Conservation (phyloP, 2,113 vertebrate species). For the Herpetotheres cachinnans region DNA sequence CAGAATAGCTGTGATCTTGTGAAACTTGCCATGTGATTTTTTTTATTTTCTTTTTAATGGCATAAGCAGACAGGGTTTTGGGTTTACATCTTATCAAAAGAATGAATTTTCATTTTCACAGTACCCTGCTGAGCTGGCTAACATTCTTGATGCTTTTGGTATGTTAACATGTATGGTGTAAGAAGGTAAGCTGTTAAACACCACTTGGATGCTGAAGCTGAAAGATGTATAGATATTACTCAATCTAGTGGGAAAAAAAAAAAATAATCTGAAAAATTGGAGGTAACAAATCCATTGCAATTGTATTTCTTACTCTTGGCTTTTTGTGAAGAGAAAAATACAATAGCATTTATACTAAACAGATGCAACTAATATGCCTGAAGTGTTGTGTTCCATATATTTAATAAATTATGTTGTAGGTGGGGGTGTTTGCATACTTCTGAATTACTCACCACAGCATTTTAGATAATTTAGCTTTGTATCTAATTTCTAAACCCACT, state of each 20-base stretch:
- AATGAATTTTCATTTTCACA: not conserved
- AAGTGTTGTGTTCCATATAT: not conserved
- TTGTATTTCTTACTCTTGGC: not conserved
- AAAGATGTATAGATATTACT: not conserved
- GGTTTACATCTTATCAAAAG: not conserved
- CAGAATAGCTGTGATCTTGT: not conserved
- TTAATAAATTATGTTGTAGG: constrained; percentile 22
- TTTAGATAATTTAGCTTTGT: not conserved
- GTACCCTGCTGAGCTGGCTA: not conserved
- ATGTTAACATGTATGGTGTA: not conserved
- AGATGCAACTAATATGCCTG: not conserved
- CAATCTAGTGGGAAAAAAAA: not conserved
- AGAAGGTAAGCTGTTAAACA: not conserved
- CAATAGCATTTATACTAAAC: not conserved
- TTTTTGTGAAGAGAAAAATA: not conserved
- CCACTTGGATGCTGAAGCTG: not conserved
- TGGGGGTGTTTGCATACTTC: constrained; percentile 14
- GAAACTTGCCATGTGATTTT: not conserved
- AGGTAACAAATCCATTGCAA: not conserved
- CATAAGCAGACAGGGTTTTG: not conserved
- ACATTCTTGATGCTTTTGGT: not conserved
- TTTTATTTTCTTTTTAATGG: not conserved
- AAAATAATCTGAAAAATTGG: not conserved
- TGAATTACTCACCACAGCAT: constrained; percentile 24
- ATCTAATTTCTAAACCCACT: not conserved